Percentiles rank a stretch among this genome's conserved stretches.
Conservation (phyloP, 2,888 invertebrate genomes). For the Synergus gifuensis region DNA sequence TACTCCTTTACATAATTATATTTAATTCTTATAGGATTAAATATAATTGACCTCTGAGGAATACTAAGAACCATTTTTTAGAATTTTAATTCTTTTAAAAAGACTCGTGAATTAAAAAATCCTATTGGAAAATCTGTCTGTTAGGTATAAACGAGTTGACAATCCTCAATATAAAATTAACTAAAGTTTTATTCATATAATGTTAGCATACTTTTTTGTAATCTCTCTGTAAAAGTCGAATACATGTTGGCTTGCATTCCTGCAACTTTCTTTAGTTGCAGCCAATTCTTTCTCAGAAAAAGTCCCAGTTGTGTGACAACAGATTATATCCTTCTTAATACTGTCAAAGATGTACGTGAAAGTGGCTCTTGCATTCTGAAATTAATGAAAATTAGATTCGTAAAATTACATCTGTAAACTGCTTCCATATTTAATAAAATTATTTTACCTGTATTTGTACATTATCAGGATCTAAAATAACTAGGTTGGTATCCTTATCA, state of each 20-base stretch:
- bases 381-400: slow-evolving; percentile 52
- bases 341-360: slow-evolving; percentile 89
- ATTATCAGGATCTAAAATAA: slow-evolving; percentile 83
- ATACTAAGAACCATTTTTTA: no score
- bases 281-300: slow-evolving; percentile 84
- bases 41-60: no score
- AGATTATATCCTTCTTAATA: slow-evolving; percentile 79
- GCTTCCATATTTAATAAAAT: neutral
- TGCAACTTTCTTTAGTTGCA: slow-evolving; percentile 83
- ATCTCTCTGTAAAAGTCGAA: slow-evolving; percentile 87
- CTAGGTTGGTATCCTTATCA: slow-evolving; percentile 79
- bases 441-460: slow-evolving; percentile 76
- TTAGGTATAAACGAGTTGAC: neutral
- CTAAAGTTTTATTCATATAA: slow-evolving; percentile 14
- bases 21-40: no score
- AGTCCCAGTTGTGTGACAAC: slow-evolving; percentile 85
- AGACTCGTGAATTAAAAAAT: no score
- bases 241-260: slow-evolving; percentile 83
- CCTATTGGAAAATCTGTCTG: no score
- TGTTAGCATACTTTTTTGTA: slow-evolving; percentile 80
- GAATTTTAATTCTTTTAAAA: no score
- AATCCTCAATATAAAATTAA: neutral
- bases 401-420: neutral
- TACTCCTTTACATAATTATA: no score
- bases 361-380: slow-evolving; percentile 80